Evolutionary conservation across 2,113 vertebrate species (phyloP).

Genomic region (Nannospalax galili): DNA sequence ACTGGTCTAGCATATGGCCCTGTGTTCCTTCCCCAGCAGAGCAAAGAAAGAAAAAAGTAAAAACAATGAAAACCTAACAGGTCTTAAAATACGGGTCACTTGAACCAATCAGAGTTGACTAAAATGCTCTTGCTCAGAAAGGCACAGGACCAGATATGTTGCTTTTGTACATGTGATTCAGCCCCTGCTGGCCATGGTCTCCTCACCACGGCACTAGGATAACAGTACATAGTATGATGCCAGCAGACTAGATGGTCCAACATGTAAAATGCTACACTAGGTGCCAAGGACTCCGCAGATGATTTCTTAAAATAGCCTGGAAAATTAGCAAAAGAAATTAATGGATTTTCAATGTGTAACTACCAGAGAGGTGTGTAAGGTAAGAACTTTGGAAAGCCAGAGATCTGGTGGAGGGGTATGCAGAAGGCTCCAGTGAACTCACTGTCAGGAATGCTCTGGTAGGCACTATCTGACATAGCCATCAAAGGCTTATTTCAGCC

Average conservation of each 20-base stretch:
- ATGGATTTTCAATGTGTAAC: background rate
- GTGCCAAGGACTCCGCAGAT: background rate
- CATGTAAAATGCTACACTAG: background rate
- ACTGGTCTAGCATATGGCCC: background rate
- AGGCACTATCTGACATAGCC: background rate
- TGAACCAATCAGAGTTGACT: background rate
- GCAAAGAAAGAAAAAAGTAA: background rate
- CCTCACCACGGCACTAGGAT: background rate
- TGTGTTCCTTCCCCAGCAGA: background rate
- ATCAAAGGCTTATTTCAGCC: background rate
- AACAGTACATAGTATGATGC: accelerated
- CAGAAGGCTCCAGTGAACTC: background rate
- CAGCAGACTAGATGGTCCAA: background rate
- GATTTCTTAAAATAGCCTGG: background rate
- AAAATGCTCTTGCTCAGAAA: background rate
- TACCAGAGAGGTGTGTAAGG: background rate
- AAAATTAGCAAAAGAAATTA: background rate
- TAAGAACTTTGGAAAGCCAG: background rate
- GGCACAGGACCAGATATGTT: background rate
- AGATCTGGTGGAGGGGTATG: background rate
- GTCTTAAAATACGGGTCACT: background rate
- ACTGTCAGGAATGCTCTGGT: no score
- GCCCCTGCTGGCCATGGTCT: background rate
- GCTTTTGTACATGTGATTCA: background rate
- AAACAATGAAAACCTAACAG: background rate